Base-by-base conservation (phyloP, 1,140 invertebrate genomes). In the Odontomachus brunneus region DNA sequence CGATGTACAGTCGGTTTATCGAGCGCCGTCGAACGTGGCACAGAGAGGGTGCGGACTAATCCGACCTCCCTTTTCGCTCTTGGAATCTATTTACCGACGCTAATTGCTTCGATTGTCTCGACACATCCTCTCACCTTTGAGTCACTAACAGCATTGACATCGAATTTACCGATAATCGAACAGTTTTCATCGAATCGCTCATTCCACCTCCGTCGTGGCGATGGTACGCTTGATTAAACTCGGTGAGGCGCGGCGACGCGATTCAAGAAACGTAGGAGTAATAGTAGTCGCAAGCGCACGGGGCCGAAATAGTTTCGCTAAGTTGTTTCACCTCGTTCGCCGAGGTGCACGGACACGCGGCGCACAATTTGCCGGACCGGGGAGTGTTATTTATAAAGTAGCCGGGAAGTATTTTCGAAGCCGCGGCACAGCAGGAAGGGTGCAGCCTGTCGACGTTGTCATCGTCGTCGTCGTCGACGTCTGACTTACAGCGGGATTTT, bases 81-180 rank as follows among this genome's bases (percentile, higher is more conserved):
- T 22, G 53, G 49, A 67, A 59, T 84, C 82, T 87, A 87, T 84
- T 87, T 88, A 84, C 75, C 60, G 59, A 81, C 76, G 81, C 76
- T 88, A 88, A 88, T 88, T 88, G 87, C 85, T 88, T 87, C 85
- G 82, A 87, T 88, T 87, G 87, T 88, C 59, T 84, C 59, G 65
- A 84, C 82, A 82, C 33, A 53, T 84, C 62, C 74, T 83, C 19
- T 69, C 53, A 51, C 49, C 55, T 59, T 62, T 29, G 55, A 55
- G 44, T 69, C 49, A 53, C 59, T 53, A 63, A 73, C 22, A 65
- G 59, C 51, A 53, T 57, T 57, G 67, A 44, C 53, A 75, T 76
- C 57, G 67, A 51, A 71, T 75, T 62, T 38, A 84, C 67, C 66
- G 84, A 82, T 73, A 80, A 76, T 57, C 57, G 74, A 87, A 75